Conservation (phyloP, 2,113 vertebrate species). For the Beaufortia kweichowensis region DNA sequence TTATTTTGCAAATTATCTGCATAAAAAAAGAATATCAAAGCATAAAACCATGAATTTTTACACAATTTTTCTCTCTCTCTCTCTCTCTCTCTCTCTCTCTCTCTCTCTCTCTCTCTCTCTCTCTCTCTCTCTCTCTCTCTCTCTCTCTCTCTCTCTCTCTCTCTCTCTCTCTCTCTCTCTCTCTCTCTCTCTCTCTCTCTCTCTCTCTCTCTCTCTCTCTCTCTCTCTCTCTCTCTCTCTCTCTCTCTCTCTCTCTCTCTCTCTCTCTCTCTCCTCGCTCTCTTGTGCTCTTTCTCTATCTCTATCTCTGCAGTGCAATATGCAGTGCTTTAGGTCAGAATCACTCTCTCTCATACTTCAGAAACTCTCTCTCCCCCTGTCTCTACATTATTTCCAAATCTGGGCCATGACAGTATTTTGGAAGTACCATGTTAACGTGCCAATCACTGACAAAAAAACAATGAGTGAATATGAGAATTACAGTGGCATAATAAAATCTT, state of each 20-base stretch:
- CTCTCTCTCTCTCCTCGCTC: not conserved
- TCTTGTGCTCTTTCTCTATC: constrained; percentile 70
- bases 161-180: no score
- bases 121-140: no score
- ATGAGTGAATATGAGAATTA: no score
- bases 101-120: no score
- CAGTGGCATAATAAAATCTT: no score
- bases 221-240: not conserved
- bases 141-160: no score
- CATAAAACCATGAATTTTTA: no score
- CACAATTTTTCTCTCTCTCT: no score
- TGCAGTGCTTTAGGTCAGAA: constrained; percentile 53
- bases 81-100: no score
- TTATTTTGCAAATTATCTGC: no score
- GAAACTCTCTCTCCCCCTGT: not conserved
- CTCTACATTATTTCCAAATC: constrained; percentile 15
- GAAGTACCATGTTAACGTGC: not conserved
- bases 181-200: no score
- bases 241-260: constrained; percentile 7
- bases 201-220: not conserved
- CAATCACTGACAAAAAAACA: not conserved
- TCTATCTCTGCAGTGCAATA: constrained; percentile 71
- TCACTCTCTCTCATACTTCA: constrained; percentile 52
- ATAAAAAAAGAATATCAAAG: no score
- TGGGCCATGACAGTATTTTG: constrained; percentile 28